Evolutionary conservation across 2,888 invertebrate species (phyloP).

Genomic region (Harpagoxenus sublaevis): DNA sequence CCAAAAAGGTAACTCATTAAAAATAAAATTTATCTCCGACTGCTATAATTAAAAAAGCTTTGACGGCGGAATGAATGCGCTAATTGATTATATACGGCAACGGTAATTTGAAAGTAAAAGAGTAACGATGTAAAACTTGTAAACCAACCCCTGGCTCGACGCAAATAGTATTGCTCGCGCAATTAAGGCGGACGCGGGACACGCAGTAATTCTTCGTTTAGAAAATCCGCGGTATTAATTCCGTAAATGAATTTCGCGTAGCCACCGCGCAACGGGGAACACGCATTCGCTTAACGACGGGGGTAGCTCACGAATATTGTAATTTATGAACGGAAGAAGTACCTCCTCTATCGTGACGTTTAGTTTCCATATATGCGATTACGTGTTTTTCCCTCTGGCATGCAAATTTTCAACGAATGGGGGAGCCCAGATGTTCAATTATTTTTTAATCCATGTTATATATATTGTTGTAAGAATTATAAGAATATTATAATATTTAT

Average conservation of each 20-base stretch:
- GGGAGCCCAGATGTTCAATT: background rate
- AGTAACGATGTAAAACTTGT: slow-evolving; percentile 11
- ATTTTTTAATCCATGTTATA: slow-evolving; percentile 9
- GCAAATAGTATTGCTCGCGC: slow-evolving; percentile 45
- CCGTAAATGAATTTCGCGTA: slow-evolving; percentile 72
- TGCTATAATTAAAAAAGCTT: background rate
- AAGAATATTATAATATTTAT: slow-evolving; percentile 7
- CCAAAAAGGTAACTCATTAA: background rate
- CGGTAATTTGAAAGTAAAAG: slow-evolving; percentile 22
- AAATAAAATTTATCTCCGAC: background rate
- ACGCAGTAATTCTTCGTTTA: slow-evolving; percentile 74
- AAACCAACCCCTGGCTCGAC: background rate
- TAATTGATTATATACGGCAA: slow-evolving; percentile 14
- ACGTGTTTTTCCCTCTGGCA: slow-evolving; percentile 10
- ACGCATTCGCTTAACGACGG: slow-evolving; percentile 40
- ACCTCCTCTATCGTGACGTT: slow-evolving; percentile 53
- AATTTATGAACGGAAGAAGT: slow-evolving; percentile 65
- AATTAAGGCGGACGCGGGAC: slow-evolving; percentile 62
- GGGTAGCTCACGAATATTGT: slow-evolving; percentile 59
- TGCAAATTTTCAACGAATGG: slow-evolving; percentile 20
- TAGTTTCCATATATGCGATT: slow-evolving; percentile 52
- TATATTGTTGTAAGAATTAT: background rate
- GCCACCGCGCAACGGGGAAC: slow-evolving; percentile 50
- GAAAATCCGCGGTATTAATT: slow-evolving; percentile 75
- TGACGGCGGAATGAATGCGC: background rate